Percentiles rank a stretch among this genome's conserved stretches.
Evolutionary conservation across 2,797 vertebrate species (phyloP).

Genomic region (Cynodonichthys magdalenae): DNA sequence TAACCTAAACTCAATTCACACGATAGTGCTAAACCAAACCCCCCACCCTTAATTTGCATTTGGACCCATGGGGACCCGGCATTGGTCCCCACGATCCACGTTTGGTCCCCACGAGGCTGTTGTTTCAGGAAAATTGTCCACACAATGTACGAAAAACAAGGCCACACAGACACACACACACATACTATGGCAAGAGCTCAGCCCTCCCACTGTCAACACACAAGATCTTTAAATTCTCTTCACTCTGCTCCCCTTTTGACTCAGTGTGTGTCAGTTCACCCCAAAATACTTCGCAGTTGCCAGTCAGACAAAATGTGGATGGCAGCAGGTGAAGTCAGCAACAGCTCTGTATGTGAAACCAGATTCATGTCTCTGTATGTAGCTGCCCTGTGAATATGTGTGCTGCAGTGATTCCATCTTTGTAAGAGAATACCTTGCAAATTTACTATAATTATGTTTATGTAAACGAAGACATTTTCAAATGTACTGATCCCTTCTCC

Average conservation of each 20-base stretch:
- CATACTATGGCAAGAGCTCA: constrained; percentile 30
- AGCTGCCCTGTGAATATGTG: constrained; percentile 4
- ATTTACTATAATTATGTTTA: background rate
- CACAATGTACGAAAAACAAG: no score
- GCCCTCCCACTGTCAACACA: constrained; percentile 12
- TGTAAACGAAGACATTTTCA: background rate
- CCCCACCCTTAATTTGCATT: no score
- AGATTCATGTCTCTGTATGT: constrained; percentile 15
- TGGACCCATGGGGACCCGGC: no score
- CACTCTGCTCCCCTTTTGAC: constrained; percentile 35
- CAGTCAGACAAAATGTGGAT: constrained; percentile 15
- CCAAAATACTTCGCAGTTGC: constrained; percentile 47
- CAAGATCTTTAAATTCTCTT: constrained; percentile 51
- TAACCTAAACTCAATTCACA: no score
- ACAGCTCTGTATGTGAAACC: constrained; percentile 17
- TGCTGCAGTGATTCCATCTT: background rate
- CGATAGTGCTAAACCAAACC: no score
- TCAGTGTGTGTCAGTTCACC: constrained; percentile 6
- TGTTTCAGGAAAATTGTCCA: no score
- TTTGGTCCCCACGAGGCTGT: no score
- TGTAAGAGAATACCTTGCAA: background rate
- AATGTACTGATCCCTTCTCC: no score
- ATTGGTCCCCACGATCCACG: no score
- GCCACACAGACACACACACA: background rate
- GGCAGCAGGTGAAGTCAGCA: constrained; percentile 12